Evolutionary conservation across 1,140 invertebrate species (phyloP).

Genomic region (Chironomus striatipennis): DNA sequence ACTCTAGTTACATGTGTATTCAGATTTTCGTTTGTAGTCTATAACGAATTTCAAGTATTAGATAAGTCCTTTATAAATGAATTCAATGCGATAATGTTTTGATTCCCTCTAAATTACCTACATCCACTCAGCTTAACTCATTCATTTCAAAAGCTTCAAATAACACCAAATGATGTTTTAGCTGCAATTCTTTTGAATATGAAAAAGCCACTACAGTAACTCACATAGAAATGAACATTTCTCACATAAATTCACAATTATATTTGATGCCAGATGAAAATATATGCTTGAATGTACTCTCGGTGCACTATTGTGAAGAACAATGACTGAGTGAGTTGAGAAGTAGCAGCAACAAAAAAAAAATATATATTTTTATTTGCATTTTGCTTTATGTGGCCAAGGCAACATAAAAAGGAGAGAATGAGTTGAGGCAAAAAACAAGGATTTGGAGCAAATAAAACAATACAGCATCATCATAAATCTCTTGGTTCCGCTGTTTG

Average conservation of each 20-base stretch:
- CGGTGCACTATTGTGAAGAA: not conserved
- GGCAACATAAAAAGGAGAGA: too few relatives aligned
- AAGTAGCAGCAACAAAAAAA: not conserved
- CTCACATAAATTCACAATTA: slow-evolving; percentile 7
- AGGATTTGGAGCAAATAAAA: slow-evolving; percentile 22
- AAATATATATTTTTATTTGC: slow-evolving; percentile 4
- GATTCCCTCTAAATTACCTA: too few relatives aligned
- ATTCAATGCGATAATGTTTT: too few relatives aligned
- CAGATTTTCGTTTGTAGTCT: too few relatives aligned
- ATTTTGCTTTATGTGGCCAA: slow-evolving; percentile 19
- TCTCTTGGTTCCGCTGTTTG: slow-evolving; percentile 21
- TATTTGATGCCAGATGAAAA: not conserved
- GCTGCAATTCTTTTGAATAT: too few relatives aligned
- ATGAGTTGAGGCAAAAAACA: not conserved
- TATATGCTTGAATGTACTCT: not conserved
- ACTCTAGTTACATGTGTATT: too few relatives aligned
- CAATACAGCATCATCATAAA: slow-evolving; percentile 22
- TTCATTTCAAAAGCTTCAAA: too few relatives aligned
- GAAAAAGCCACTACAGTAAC: not conserved
- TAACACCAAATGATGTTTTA: too few relatives aligned
- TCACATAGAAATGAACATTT: not conserved
- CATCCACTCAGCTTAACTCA: too few relatives aligned
- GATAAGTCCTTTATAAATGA: too few relatives aligned
- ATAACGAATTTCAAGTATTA: too few relatives aligned
- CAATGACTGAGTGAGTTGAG: not conserved